These are phyloP conservation scores for Brachymystax lenok DNA, from an alignment of 2,797 vertebrate species.

Conservation along the genomic window DNA sequence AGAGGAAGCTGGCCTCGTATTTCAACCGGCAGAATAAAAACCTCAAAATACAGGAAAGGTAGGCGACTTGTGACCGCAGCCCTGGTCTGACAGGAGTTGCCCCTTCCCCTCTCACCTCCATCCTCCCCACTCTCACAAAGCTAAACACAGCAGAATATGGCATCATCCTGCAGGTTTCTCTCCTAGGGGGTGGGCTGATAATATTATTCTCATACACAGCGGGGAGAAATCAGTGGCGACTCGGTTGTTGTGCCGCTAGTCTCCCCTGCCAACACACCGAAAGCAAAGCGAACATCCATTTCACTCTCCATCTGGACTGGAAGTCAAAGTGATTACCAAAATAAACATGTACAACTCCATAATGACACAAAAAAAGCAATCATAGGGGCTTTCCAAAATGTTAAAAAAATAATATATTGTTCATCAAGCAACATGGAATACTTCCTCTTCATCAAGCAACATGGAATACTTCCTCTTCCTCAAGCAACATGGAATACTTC, in stretches of 20 bases:
- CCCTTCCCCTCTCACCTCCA: neutral
- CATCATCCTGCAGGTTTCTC: conserved; percentile 42
- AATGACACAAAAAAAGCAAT: neutral
- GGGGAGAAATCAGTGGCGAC: conserved; percentile 69
- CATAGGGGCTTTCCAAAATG: neutral
- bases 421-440: neutral
- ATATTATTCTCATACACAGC: conserved; percentile 70
- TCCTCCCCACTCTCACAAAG: conserved; percentile 30
- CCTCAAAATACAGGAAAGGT: conserved; percentile 12
- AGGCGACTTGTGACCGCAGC: conserved; percentile 4
- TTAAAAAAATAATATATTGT: neutral
- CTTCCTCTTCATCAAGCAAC: neutral
- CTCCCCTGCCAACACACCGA: conserved; percentile 54
- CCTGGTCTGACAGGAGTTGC: conserved; percentile 15
- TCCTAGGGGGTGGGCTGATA: conserved; percentile 56
- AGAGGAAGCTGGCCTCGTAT: conserved; percentile 30
- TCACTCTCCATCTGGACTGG: conserved; percentile 20
- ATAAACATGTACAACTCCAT: neutral
- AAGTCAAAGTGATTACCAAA: conserved; percentile 20
- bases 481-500: neutral
- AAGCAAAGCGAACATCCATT: conserved; percentile 54
- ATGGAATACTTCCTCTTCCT: neutral
- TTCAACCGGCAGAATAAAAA: conserved; percentile 40
- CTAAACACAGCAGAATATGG: conserved; percentile 21
- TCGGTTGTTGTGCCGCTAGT: conserved; percentile 68